A percentile compares a stretch with the other conserved stretches of the same genome.
phyloP scores from a whole-genome alignment of 2,888 invertebrate species.

The Germaria angustata region DNA sequence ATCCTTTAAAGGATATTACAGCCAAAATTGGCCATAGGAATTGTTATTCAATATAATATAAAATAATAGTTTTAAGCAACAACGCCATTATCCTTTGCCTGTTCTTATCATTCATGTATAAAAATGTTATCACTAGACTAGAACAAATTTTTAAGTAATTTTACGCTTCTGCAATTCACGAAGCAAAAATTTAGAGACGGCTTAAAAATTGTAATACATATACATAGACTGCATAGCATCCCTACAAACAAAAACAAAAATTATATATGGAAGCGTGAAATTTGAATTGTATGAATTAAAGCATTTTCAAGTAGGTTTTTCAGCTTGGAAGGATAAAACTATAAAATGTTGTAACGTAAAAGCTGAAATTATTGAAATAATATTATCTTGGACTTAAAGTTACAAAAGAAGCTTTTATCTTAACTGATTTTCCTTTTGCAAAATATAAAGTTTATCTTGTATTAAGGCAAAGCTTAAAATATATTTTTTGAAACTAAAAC shows the following conservation, averaged over 20 bases:
- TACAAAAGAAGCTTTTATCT: no score
- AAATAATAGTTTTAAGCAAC: not conserved
- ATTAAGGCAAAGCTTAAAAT: no score
- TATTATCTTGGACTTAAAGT: no score
- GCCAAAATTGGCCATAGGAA: not conserved
- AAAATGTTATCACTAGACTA: conserved; percentile 53
- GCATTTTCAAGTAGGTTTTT: no score
- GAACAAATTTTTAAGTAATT: conserved; percentile 52
- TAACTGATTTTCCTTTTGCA: no score
- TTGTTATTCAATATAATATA: conserved; percentile 28
- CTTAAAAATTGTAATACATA: not conserved
- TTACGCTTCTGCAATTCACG: conserved; percentile 44
- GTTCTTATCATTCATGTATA: conserved; percentile 32
- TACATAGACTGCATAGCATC: not conserved
- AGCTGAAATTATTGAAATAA: no score
- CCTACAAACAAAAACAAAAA: not conserved
- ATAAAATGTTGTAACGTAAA: no score
- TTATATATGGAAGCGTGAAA: not conserved
- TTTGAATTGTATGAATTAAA: no score
- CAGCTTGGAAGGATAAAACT: no score
- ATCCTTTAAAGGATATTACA: not conserved
- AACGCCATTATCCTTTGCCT: not conserved
- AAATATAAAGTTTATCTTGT: no score
- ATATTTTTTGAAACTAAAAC: no score
- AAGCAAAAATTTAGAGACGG: conserved; percentile 2